Base-by-base conservation (phyloP, 2,888 invertebrate species). In the Horisme vitalbata region DNA sequence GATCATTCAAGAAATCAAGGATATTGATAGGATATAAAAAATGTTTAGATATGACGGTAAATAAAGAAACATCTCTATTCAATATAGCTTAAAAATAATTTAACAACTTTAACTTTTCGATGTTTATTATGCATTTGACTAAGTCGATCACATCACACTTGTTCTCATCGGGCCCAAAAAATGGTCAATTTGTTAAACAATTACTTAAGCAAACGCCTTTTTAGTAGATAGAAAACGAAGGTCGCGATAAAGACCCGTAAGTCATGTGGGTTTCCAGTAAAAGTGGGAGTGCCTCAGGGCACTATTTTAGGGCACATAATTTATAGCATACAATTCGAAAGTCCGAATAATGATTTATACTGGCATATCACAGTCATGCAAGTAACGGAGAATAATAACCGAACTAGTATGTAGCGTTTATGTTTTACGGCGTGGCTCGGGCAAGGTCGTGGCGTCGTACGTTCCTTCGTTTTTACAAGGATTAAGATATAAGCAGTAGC, bases 361-460 rank as follows among this genome's bases (percentile, higher is more conserved):
- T 28, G 34, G 34, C 41, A 41, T 46, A 41, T 45, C 38, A 41
- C 34, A 47, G 35, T 28, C 44, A 32, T 35, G 35, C 46, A n/a
- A 13, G 14, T 49, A 48, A 52, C 52, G 45, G 48, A 10, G 37
- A 23, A 32, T 45, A 48, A 41, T 31, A 46, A 36, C 21, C 39
- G 35, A 21, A 41, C 45, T 48, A 45, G 49, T 59, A 52, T 55
- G 55, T 59, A 54, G 55, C 60, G 58, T 62, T 57, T 57, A 65
- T 66, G 59, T 65, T 65, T 65, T 56, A 61, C 59, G 51, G 41
- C 45, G 36, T 41, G 45, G 32, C 52, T 55, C 51, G 41, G 39
- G 59, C 72, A 75, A 75, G 73, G 74, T 75, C 76, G 59, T 54
- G 43, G 43, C 65, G 71, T 77, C 78, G 75, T 68, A 74, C 76